Evolutionary conservation across 2,888 invertebrate species (phyloP).

Genomic region (Heliconius erato): DNA sequence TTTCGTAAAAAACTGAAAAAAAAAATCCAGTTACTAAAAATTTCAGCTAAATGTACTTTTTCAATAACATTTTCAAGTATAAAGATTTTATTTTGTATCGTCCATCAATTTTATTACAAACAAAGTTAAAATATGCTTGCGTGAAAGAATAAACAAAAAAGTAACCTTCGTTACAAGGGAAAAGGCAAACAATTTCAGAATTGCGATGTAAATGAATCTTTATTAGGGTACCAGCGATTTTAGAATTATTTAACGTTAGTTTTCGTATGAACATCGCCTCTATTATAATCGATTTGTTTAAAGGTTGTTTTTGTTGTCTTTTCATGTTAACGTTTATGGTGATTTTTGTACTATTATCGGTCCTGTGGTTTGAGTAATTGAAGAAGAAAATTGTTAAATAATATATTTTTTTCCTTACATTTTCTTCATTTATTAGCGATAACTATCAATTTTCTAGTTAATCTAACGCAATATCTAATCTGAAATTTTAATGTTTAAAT

Average conservation of each 20-base stretch:
- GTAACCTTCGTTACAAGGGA: constrained; percentile 7
- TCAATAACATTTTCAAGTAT: not conserved
- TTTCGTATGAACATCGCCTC: constrained; percentile 14
- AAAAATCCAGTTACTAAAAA: no score
- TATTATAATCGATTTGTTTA: constrained; percentile 11
- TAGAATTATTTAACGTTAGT: constrained; percentile 16
- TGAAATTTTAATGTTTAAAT: no score
- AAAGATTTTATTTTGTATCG: not conserved
- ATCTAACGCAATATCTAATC: no score
- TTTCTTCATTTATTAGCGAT: no score
- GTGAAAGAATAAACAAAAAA: constrained; percentile 7
- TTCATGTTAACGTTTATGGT: not conserved
- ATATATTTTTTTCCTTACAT: no score
- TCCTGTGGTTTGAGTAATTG: no score
- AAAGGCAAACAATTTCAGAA: not conserved
- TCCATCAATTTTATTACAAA: not conserved
- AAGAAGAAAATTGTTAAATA: no score
- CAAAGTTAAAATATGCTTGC: not conserved
- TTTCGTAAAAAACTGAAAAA: not conserved
- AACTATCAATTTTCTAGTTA: no score
- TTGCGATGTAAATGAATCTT: constrained; percentile 18
- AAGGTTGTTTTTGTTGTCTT: not conserved
- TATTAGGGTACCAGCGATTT: constrained; percentile 15
- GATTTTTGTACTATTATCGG: not conserved
- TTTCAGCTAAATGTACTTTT: not conserved